Percentiles rank a stretch among this genome's conserved stretches.
Conservation (phyloP, 2,888 invertebrate genomes). For the Thysanoteuthis rhombus region DNA sequence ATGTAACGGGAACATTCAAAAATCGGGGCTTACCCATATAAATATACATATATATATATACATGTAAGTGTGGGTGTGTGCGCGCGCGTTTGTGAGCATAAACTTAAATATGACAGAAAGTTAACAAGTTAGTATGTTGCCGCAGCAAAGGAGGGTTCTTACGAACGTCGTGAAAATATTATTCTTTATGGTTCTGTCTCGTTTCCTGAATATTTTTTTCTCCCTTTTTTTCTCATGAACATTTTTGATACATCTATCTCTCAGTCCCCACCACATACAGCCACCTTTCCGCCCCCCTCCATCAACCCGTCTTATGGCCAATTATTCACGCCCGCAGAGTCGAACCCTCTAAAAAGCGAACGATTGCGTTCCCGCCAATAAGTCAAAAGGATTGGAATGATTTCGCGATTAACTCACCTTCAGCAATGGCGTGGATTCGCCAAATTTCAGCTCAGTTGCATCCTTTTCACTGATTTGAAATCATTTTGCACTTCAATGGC, state of each 20-base stretch:
- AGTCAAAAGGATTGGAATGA: not conserved
- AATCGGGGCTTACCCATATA: too few species aligned
- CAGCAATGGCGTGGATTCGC: not conserved
- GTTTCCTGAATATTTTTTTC: not conserved
- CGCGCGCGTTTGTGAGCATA: too few species aligned
- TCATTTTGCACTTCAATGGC: constrained; percentile 12
- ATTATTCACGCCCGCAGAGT: constrained; percentile 12
- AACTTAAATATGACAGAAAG: too few species aligned
- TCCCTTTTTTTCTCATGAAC: not conserved
- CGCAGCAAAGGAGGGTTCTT: not conserved
- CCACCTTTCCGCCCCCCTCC: too few species aligned
- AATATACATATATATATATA: not conserved
- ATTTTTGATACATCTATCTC: not conserved
- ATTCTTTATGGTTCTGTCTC: not conserved
- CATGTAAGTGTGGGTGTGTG: not conserved
- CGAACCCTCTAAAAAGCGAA: not conserved
- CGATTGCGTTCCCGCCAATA: not conserved
- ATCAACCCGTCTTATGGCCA: not conserved
- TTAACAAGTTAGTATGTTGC: not conserved
- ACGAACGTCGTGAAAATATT: not conserved
- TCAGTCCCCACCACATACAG: not conserved
- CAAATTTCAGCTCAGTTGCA: not conserved
- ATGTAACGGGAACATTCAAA: too few species aligned
- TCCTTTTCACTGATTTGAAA: not conserved
- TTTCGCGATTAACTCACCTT: not conserved